Base-by-base conservation (phyloP, 2,113 vertebrate species). In the Pelecanus crispus region DNA sequence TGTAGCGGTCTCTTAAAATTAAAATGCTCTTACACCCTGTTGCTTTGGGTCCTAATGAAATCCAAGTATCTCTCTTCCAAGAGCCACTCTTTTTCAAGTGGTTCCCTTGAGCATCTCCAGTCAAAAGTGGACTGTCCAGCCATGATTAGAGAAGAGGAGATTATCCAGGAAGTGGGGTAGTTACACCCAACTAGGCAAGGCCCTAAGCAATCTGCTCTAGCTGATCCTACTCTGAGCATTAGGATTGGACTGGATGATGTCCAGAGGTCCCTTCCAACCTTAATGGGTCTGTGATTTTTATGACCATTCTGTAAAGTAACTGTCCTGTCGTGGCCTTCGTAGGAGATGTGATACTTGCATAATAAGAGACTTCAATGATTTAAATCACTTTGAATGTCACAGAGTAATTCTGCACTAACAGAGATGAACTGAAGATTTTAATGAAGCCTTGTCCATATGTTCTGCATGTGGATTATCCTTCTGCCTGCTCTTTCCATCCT, bases 361-460 rank as follows among this genome's bases (percentile, higher is more conserved):
- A 58, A 45, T 59, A 62, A 74, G 59, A 59, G 15, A 61, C 40
- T 75, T 90, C 7, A 88, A 47, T 52, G 38, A 49, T 77, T 86
- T 70, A 49, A 55, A 65, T 65, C 18, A 11, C 20, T 58, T 66
- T 32, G 31, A 86, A 38, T 86, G 55, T 13, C 17, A 15, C 74
- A 88, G 68, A 82, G 34, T 85, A 85, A 87, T 90, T 82, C 31
- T 82, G 47, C 25, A 17, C 10, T 90, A 73, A 34, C 34, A 59
- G 85, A 72, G 68, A 70, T 72, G 40, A 94, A 61, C 71, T 34
- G 63, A 90, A 83, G 10, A 22, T 83, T 90, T 94, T 92, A 83
- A 82, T 93, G 85, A 94, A 65, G 62, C 45, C 25, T 58, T 74
- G 55, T 86, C 79, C 74, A n/a, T 96, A 88, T 89, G 81, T 93